These are phyloP conservation scores for Naso thynnoides DNA, from an alignment of 2,797 vertebrate genomes.

Conservation along the genomic window DNA sequence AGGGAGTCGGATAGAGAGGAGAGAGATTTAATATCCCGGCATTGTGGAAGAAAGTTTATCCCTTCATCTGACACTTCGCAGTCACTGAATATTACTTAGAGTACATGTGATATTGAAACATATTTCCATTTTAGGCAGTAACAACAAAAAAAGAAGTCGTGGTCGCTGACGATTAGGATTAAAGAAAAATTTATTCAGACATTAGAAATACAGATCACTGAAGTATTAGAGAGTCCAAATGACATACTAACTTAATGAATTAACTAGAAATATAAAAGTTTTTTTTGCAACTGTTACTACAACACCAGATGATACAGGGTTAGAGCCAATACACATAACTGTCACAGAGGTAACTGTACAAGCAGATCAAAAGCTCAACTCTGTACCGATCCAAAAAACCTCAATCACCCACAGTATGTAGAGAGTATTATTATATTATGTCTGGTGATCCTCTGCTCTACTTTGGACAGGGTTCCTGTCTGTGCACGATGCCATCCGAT, in stretches of 20 bases:
- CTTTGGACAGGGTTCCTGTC: slow-evolving; percentile 86
- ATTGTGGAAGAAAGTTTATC: slow-evolving; percentile 12
- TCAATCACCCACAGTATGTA: not conserved
- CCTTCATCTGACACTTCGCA: slow-evolving; percentile 1
- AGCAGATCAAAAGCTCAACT: not conserved
- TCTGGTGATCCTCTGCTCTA: slow-evolving; percentile 33
- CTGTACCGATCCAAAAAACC: not conserved
- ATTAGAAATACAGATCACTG: not conserved
- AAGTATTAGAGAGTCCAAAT: not conserved
- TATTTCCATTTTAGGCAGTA: slow-evolving; percentile 12
- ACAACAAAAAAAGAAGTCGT: not conserved
- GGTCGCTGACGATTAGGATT: slow-evolving; percentile 2
- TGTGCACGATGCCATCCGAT: slow-evolving; percentile 85
- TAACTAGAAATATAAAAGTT: not conserved
- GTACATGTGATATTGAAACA: slow-evolving; percentile 10
- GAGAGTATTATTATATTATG: slow-evolving; percentile 1
- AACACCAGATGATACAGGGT: not conserved
- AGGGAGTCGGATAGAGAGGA: slow-evolving; percentile 1
- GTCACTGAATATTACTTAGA: slow-evolving; percentile 6
- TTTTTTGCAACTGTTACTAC: not conserved
- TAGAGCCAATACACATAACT: not conserved
- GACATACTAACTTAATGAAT: not conserved
- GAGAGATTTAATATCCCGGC: slow-evolving; percentile 42
- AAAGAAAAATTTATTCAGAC: not conserved
- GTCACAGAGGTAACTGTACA: not conserved